Evolutionary conservation across 2,888 invertebrate genomes (phyloP), one percentile per base, ranked within the genome.

Genomic region (Atrina japonica): DNA sequence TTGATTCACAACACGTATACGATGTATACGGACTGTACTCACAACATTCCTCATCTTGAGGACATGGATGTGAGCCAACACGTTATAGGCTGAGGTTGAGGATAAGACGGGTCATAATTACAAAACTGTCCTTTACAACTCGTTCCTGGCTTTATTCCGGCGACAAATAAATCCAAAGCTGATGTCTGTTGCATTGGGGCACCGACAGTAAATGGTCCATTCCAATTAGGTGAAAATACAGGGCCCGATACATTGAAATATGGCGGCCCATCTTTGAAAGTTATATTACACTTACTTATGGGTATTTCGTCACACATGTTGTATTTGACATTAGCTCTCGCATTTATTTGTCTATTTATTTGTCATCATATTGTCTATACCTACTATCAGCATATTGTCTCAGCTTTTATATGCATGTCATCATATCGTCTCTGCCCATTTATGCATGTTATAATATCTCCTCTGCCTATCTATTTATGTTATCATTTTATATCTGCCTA

Each of bases 131-230:
- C 83, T 1, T 14, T 63, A 65, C 83, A 83, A 2, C 41, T 55
- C 0, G 82, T 82, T 0, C 64, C 75, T 0, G 78, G 80, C 16
- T 47, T 47, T 9, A 83, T 83, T 5, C 73, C 71, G 0, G 83
- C 68, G 14, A 82, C 80, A 25, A 83, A 73, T 0, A 83, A 70
- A 40, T 82, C 82, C 1, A 83, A 23, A 5, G 66, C 81, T 1
- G 78, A 76, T 1, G 83, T 75, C 55, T 83, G 82, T 59, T 77
- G 82, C 78, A 80, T 81, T 3, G 83, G 83, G 3, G 82, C 77
- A 0, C 82, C 80, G 40, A 66, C 61, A 6, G 70, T 70, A 29
- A 80, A 82, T 1, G 82, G 82, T 2, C 83, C 83, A 9, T 71
- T 68, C 83, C 83, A 83, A 35, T 76, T 63, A 9, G 76, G 66